Evolutionary conservation across 1,140 invertebrate species (phyloP).

Genomic region (Sogatella furcifera): DNA sequence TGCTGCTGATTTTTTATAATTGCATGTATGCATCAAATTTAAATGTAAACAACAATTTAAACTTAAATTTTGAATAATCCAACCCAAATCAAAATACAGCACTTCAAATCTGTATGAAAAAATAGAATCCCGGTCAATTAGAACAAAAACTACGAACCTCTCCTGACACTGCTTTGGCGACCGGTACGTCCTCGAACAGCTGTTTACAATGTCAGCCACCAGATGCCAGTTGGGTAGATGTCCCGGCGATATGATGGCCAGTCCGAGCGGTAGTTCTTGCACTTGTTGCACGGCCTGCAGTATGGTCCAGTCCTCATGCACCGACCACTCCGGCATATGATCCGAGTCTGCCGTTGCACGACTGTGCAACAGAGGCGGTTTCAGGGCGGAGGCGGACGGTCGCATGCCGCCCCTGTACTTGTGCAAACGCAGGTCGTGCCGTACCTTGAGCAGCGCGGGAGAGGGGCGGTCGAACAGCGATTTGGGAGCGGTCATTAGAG

Average conservation of each 20-base stretch:
- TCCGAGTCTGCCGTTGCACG: conserved; percentile 29
- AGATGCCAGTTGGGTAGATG: conserved; percentile 93
- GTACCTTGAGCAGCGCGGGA: conserved; percentile 61
- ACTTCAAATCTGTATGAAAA: no score
- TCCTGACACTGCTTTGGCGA: conserved; percentile 81
- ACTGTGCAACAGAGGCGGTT: conserved; percentile 35
- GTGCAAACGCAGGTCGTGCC: conserved; percentile 63
- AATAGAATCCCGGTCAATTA: no score
- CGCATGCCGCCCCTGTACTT: conserved; percentile 53
- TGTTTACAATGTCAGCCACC: conserved; percentile 83
- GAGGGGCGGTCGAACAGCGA: conserved; percentile 82
- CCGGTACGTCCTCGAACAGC: conserved; percentile 63
- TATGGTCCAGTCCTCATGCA: conserved; percentile 81
- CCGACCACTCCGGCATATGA: conserved; percentile 70
- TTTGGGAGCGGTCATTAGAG: conserved; percentile 57
- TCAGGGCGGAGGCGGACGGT: conserved; percentile 45
- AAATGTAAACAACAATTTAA: no score
- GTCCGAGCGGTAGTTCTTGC: conserved; percentile 70
- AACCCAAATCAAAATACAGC: no score
- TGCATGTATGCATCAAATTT: no score
- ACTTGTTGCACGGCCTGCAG: conserved; percentile 68
- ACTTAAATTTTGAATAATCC: no score
- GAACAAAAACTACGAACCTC: no score
- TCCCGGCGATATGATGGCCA: conserved; percentile 64
- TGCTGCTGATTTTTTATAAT: no score